A percentile compares a stretch with the other conserved stretches of the same genome.
phyloP scores from a whole-genome alignment of 1,140 invertebrate species.

The Papilio polyxenes region DNA sequence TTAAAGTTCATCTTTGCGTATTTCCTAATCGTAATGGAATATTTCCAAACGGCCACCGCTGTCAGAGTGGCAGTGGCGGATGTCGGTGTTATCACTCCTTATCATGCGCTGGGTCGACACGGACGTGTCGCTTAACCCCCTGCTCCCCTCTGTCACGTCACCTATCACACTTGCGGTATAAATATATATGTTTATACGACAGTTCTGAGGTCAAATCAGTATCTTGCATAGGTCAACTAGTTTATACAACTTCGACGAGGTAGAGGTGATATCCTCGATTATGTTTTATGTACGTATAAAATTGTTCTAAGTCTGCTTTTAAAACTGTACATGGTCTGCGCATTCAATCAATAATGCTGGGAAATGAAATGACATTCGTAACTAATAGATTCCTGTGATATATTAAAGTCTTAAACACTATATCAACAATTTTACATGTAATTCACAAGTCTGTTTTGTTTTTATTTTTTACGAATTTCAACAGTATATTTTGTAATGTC shows the following conservation, averaged over 20 bases:
- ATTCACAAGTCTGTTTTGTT: not conserved
- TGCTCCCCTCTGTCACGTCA: not conserved
- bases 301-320: not conserved
- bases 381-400: no score
- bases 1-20: slow-evolving; percentile 29
- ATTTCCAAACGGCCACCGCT: slow-evolving; percentile 1
- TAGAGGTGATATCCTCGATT: not conserved
- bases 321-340: no score
- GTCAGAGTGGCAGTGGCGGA: not conserved
- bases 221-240: not conserved
- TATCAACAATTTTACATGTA: not conserved
- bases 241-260: not conserved
- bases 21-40: slow-evolving; percentile 34
- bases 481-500: not conserved
- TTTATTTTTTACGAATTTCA: not conserved
- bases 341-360: not conserved
- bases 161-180: not conserved
- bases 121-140: not conserved
- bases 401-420: no score
- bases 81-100: slow-evolving; percentile 19
- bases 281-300: not conserved
- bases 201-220: slow-evolving; percentile 5
- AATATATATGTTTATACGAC: not conserved
- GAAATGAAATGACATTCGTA: no score
- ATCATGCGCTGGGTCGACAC: slow-evolving; percentile 6